These are phyloP conservation scores for Heliconius charithonia DNA, from an alignment of 2,888 invertebrate species.

Conservation along the genomic window DNA sequence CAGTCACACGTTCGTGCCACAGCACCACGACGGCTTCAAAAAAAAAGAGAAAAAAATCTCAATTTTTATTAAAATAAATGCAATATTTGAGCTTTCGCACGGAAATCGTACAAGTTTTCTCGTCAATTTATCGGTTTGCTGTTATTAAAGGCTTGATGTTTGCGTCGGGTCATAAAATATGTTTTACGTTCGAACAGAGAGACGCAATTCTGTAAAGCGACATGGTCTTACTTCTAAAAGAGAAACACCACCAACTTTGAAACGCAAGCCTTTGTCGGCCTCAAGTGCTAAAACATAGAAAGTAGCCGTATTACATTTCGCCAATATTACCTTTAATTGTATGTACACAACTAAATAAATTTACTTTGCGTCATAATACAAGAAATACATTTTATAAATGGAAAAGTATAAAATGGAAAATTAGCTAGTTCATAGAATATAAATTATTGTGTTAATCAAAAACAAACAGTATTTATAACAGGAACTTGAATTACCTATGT, in stretches of 20 bases:
- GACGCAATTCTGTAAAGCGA: slow-evolving; percentile 65
- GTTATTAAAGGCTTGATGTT: slow-evolving; percentile 76
- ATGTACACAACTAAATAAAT: slow-evolving; percentile 7
- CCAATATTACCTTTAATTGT: slow-evolving; percentile 28
- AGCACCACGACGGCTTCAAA: too few species aligned
- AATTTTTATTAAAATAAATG: background rate
- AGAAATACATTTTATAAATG: background rate
- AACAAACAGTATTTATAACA: slow-evolving; percentile 42
- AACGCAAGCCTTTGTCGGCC: slow-evolving; percentile 68
- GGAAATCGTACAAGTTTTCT: slow-evolving; percentile 59
- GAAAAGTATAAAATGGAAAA: slow-evolving; percentile 29
- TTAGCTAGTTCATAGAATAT: slow-evolving; percentile 53
- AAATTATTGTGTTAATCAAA: slow-evolving; percentile 49
- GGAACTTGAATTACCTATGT: slow-evolving; percentile 57
- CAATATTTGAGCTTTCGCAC: slow-evolving; percentile 52
- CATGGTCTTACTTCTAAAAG: slow-evolving; percentile 74
- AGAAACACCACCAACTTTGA: slow-evolving; percentile 66
- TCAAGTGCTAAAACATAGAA: slow-evolving; percentile 75
- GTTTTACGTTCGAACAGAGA: slow-evolving; percentile 74
- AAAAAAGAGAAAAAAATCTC: too few species aligned
- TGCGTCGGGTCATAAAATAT: slow-evolving; percentile 77
- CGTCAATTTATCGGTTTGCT: slow-evolving; percentile 69
- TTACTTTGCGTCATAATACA: background rate
- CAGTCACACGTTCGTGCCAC: too few species aligned
- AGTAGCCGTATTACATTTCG: slow-evolving; percentile 44